phyloP scores from a whole-genome alignment of 2,888 invertebrate genomes.

The Hirtodrosophila confusa region DNA sequence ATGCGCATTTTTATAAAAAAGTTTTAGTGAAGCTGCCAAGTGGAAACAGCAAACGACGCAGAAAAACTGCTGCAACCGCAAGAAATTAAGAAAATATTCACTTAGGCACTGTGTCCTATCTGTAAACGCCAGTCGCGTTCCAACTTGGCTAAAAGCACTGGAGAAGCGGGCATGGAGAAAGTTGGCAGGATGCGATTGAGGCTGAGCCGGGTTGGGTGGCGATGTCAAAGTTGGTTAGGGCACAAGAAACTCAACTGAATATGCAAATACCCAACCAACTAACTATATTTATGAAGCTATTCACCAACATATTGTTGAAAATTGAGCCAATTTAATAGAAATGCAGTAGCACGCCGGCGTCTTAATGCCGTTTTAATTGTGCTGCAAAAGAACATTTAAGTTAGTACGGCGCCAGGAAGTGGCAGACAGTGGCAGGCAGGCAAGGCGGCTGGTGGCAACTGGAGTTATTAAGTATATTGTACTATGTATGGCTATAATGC shows the following conservation, averaged over 20 bases:
- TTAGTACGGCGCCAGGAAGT: conserved; percentile 62
- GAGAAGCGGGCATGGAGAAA: not conserved
- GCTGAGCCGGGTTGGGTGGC: too few species aligned
- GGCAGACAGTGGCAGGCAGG: conserved; percentile 26
- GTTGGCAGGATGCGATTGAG: too few species aligned
- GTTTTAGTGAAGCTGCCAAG: conserved; percentile 39
- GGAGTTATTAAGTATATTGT: conserved; percentile 46
- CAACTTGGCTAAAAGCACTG: conserved; percentile 19
- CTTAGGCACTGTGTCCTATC: conserved; percentile 61
- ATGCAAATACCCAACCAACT: conserved; percentile 7
- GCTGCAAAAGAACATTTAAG: conserved; percentile 71
- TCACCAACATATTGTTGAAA: conserved; percentile 16
- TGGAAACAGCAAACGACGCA: conserved; percentile 46
- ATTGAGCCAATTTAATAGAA: conserved; percentile 53
- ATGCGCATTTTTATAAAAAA: conserved; percentile 48
- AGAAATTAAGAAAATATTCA: conserved; percentile 66
- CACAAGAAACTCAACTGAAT: too few species aligned
- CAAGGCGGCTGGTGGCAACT: conserved; percentile 26
- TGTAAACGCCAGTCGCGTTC: conserved; percentile 26
- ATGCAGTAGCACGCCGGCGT: conserved; percentile 39
- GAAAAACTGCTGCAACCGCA: conserved; percentile 68
- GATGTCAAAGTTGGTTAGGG: too few species aligned
- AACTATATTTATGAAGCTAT: conserved; percentile 16
- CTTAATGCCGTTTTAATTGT: conserved; percentile 73
- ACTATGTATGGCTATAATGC: not conserved